Conservation (phyloP, 2,888 invertebrate species). For the Cerastis rubricosa region DNA sequence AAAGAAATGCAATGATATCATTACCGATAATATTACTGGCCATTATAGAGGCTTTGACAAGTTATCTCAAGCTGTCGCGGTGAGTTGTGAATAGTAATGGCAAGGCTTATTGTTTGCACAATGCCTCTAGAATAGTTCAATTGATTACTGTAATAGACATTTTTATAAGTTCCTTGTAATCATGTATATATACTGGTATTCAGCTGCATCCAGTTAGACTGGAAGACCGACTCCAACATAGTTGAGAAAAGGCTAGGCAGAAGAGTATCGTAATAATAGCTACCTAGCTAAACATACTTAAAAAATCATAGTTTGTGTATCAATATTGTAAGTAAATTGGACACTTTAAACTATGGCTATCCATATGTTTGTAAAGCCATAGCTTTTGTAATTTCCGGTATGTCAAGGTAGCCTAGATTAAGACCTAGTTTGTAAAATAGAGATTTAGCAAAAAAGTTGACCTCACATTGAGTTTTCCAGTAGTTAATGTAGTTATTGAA, state of each 20-base stretch:
- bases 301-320: neutral
- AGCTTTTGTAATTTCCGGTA: neutral
- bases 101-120: neutral
- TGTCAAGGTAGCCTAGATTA: neutral
- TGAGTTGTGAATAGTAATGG: neutral
- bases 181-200: too few relatives aligned
- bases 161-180: too few relatives aligned
- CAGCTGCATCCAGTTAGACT: too few relatives aligned
- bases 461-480: neutral
- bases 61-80: conserved; percentile 4
- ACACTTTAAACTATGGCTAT: neutral
- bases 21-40: neutral
- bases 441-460: neutral
- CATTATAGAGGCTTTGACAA: conserved; percentile 14
- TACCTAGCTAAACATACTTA: neutral
- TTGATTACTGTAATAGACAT: neutral
- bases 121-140: neutral
- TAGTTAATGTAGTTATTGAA: neutral
- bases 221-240: too few relatives aligned
- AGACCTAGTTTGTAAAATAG: neutral
- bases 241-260: too few relatives aligned
- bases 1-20: conserved; percentile 1
- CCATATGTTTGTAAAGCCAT: neutral
- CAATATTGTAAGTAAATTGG: neutral
- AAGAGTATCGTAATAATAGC: neutral